These are phyloP conservation scores for Candidula unifasciata DNA, from an alignment of 2,888 invertebrate genomes.

Conservation along the genomic window DNA sequence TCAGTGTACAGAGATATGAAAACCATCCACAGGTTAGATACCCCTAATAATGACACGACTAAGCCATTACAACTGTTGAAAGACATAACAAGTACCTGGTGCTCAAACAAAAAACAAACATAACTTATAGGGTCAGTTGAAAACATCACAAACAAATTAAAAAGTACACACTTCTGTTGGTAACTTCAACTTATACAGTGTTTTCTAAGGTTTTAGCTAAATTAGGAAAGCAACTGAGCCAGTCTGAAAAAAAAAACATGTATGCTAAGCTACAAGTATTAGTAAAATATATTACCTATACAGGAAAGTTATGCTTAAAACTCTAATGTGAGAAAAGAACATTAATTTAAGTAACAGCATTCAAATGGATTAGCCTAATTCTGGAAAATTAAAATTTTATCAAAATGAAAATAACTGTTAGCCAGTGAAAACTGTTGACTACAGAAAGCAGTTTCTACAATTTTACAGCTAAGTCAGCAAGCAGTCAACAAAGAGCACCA, in stretches of 20 bases:
- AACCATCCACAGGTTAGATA: too few species aligned
- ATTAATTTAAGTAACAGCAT: background rate
- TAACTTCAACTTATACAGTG: too few species aligned
- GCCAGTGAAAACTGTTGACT: background rate
- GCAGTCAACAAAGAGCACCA: conserved; percentile 26
- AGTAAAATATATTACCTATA: too few species aligned
- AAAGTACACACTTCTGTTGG: background rate
- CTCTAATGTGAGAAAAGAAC: conserved; percentile 6
- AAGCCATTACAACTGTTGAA: background rate
- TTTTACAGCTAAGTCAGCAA: conserved; percentile 2
- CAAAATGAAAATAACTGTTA: background rate
- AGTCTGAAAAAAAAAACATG: too few species aligned
- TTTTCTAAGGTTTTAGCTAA: too few species aligned
- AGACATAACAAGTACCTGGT: conserved; percentile 8
- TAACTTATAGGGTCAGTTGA: background rate
- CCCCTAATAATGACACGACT: too few species aligned
- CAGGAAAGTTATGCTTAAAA: too few species aligned
- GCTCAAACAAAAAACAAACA: conserved; percentile 12
- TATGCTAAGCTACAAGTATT: too few species aligned
- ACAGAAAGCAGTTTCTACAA: background rate
- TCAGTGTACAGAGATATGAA: too few species aligned
- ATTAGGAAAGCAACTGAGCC: too few species aligned
- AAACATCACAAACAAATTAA: background rate
- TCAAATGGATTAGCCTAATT: background rate
- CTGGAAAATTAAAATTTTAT: background rate